Evolutionary conservation across 2,797 vertebrate genomes (phyloP).

Genomic region (Poecilia gillii): DNA sequence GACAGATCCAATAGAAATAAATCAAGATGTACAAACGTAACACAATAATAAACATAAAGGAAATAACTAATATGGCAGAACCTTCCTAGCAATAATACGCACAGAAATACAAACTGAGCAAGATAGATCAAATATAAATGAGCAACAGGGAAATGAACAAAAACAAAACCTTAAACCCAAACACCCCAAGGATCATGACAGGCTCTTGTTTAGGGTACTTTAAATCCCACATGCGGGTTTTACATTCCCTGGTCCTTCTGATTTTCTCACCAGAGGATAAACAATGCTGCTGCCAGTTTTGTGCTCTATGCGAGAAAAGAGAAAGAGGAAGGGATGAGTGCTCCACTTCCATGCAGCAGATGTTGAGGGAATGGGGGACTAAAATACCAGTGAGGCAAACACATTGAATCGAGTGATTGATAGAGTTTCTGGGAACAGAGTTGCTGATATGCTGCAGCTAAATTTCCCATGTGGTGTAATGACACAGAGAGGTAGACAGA

Average conservation of each 20-base stretch:
- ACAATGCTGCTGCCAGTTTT: constrained; percentile 38
- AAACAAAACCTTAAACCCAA: not conserved
- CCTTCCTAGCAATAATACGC: not conserved
- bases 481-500: constrained; percentile 36
- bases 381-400: constrained; percentile 59
- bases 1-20: not conserved
- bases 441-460: constrained; percentile 45
- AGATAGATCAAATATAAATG: not conserved
- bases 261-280: constrained; percentile 49
- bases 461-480: constrained; percentile 68
- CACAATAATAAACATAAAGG: not conserved
- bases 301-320: constrained; percentile 34
- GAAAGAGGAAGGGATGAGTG: constrained; percentile 52
- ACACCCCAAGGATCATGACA: not conserved
- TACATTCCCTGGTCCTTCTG: constrained; percentile 25
- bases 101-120: not conserved
- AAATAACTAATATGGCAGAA: not conserved
- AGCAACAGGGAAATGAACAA: not conserved
- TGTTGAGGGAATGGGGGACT: constrained; percentile 69
- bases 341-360: constrained; percentile 66
- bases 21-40: not conserved
- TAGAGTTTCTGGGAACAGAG: constrained; percentile 61
- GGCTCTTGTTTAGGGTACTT: constrained; percentile 17
- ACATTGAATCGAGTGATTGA: constrained; percentile 71
- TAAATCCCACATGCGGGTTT: constrained; percentile 38